Evolutionary conservation across 2,113 vertebrate species (phyloP).

Genomic region (Thymallus thymallus): DNA sequence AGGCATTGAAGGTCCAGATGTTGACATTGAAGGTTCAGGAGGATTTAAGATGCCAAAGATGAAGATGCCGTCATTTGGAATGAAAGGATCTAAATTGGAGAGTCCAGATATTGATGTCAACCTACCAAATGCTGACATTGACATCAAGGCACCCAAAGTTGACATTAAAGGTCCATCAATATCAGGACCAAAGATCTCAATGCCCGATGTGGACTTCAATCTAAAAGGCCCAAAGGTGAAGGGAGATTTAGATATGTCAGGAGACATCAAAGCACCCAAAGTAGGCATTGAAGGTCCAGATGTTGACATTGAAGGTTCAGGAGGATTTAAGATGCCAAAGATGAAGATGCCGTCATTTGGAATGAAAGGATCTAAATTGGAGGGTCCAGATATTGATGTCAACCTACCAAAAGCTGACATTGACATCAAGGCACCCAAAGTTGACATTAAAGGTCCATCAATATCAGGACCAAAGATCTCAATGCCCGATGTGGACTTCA

Average conservation of each 20-base stretch:
- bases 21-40: conserved; percentile 2
- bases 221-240: conserved; percentile 9
- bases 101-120: conserved; percentile 10
- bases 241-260: conserved; percentile 4
- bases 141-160: background rate
- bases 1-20: conserved; percentile 2
- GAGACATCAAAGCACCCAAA: background rate
- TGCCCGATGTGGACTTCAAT: conserved; percentile 11
- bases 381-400: too few species aligned
- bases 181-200: conserved; percentile 10
- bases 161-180: conserved; percentile 30
- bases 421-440: too few species aligned
- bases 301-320: too few species aligned
- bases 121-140: conserved; percentile 7
- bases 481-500: too few species aligned
- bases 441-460: too few species aligned
- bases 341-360: too few species aligned
- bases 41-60: conserved; percentile 9
- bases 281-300: too few species aligned
- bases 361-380: too few species aligned
- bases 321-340: too few species aligned
- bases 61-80: conserved; percentile 23
- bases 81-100: conserved; percentile 19
- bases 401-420: too few species aligned
- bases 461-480: too few species aligned